phyloP scores from a whole-genome alignment of 2,113 vertebrate genomes.

The Lepus timidus region DNA sequence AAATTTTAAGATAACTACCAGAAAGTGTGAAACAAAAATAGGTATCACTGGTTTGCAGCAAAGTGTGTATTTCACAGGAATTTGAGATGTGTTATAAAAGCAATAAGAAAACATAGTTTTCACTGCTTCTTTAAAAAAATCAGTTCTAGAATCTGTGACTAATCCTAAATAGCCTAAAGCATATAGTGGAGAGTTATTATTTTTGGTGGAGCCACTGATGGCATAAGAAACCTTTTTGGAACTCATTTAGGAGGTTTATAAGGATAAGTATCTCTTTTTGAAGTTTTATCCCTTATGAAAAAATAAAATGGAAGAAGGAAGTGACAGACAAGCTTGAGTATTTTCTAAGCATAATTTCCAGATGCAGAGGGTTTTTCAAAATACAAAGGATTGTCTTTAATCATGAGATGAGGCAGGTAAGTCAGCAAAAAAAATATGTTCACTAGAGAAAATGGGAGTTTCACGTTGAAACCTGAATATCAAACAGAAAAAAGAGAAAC shows the following conservation, averaged over 20 bases:
- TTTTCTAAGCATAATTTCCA: slow-evolving; percentile 33
- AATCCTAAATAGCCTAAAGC: neutral
- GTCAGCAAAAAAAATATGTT: slow-evolving; percentile 54
- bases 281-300: slow-evolving; percentile 50
- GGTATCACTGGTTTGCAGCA: neutral
- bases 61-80: neutral
- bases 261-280: neutral
- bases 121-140: neutral
- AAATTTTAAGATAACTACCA: slow-evolving; percentile 11
- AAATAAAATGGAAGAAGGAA: slow-evolving; percentile 38
- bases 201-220: neutral
- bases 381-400: slow-evolving; percentile 63
- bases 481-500: slow-evolving; percentile 58
- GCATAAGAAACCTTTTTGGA: slow-evolving; percentile 16
- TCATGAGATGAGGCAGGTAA: slow-evolving; percentile 80
- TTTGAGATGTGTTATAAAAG: neutral
- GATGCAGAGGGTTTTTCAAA: slow-evolving; percentile 37
- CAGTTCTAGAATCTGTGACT: neutral
- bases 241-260: neutral
- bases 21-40: neutral
- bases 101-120: neutral
- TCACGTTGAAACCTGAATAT: slow-evolving; percentile 54
- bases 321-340: neutral
- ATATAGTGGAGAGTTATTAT: slow-evolving; percentile 34
- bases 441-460: neutral